Conservation (phyloP, 2,113 vertebrate genomes). For the Syngnathus typhle region DNA sequence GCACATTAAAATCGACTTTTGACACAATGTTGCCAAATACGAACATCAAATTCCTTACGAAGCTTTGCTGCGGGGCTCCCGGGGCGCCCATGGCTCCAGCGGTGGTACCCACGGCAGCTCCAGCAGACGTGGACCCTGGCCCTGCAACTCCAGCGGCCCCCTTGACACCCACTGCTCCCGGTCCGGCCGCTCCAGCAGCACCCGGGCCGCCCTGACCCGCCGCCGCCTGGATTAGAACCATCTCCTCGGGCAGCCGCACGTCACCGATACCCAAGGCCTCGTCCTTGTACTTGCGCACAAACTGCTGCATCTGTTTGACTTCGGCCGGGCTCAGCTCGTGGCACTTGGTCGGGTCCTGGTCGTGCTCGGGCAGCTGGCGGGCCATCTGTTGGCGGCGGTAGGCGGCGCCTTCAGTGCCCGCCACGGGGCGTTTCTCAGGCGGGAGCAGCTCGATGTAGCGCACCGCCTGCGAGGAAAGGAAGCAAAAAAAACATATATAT, state of each 20-base stretch:
- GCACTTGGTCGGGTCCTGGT: constrained; percentile 93
- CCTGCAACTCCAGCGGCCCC: not conserved
- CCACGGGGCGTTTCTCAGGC: constrained; percentile 86
- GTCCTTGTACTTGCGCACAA: constrained; percentile 90
- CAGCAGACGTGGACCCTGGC: constrained; percentile 7
- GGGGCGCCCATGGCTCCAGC: constrained; percentile 63
- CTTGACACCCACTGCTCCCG: not conserved
- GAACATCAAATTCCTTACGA: constrained; percentile 73
- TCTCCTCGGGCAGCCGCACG: constrained; percentile 80
- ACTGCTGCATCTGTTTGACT: constrained; percentile 94
- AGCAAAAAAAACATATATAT: not conserved
- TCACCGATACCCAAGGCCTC: constrained; percentile 92
- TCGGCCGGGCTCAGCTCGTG: constrained; percentile 88
- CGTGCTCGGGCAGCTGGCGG: constrained; percentile 92
- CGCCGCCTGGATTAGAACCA: constrained; percentile 52
- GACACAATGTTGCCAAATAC: not conserved
- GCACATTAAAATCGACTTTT: not conserved
- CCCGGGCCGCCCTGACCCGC: constrained; percentile 18
- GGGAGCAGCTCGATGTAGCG: constrained; percentile 96
- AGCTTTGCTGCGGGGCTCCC: constrained; percentile 61
- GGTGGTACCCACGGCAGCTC: constrained; percentile 48
- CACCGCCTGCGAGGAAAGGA: constrained; percentile 70
- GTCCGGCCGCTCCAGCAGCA: not conserved
- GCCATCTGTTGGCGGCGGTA: constrained; percentile 97
- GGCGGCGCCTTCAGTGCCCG: constrained; percentile 85